Evolutionary conservation across 2,888 invertebrate species (phyloP).

Genomic region (Andrena flavipes): DNA sequence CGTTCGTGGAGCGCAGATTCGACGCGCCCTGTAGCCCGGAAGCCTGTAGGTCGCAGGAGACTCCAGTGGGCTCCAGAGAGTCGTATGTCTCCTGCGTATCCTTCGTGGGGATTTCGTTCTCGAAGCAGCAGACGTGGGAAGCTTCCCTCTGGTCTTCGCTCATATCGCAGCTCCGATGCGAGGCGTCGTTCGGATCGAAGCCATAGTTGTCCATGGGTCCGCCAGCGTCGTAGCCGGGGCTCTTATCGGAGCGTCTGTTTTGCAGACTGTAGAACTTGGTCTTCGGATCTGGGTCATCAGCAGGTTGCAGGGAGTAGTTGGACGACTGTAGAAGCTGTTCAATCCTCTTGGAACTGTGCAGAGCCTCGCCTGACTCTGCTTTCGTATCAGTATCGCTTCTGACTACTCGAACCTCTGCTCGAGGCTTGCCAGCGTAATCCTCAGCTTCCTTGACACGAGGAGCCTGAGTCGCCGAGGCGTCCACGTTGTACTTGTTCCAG

Average conservation of each 20-base stretch:
- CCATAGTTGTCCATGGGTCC: slow-evolving; percentile 44
- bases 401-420: slow-evolving; percentile 9
- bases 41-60: slow-evolving; percentile 49
- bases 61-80: slow-evolving; percentile 75
- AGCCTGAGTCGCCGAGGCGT: slow-evolving; percentile 57
- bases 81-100: slow-evolving; percentile 78
- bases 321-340: slow-evolving; percentile 61
- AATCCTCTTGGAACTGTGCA: slow-evolving; percentile 43
- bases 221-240: slow-evolving; percentile 2
- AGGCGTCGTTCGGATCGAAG: slow-evolving; percentile 38
- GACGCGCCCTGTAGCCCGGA: slow-evolving; percentile 17
- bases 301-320: slow-evolving; percentile 28
- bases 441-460: slow-evolving; percentile 40
- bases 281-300: slow-evolving; percentile 48
- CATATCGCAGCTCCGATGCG: neutral
- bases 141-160: slow-evolving; percentile 11
- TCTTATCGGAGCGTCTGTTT: slow-evolving; percentile 40
- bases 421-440: slow-evolving; percentile 21
- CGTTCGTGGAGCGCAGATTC: slow-evolving; percentile 57
- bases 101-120: slow-evolving; percentile 77
- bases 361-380: slow-evolving; percentile 30
- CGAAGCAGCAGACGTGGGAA: slow-evolving; percentile 55
- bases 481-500: slow-evolving; percentile 79
- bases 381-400: slow-evolving; percentile 14
- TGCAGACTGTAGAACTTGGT: slow-evolving; percentile 71